A percentile compares a stretch with the other conserved stretches of the same genome.
These are phyloP conservation scores for Notocelia uddmanniana DNA, from an alignment of 2,888 invertebrate species.

Conservation along the genomic window DNA sequence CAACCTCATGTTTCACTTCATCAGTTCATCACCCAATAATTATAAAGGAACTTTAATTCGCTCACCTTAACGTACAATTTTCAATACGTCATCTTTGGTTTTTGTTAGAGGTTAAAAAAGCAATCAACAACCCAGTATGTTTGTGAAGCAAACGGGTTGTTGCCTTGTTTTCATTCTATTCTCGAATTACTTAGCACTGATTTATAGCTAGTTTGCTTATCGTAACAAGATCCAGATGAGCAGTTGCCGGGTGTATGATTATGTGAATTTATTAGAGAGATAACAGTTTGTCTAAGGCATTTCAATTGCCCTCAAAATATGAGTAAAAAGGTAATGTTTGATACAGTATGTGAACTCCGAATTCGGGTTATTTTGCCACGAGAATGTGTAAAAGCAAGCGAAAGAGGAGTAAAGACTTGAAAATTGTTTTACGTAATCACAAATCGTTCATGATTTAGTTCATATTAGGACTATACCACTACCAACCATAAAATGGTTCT, in stretches of 20 bases:
- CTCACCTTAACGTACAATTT: background rate
- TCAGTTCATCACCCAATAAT: too few species aligned
- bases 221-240: slow-evolving; percentile 8
- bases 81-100: background rate
- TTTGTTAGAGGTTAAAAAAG: background rate
- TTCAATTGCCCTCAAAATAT: background rate
- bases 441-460: too few species aligned
- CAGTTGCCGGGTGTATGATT: background rate
- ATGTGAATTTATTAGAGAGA: background rate
- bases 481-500: too few species aligned
- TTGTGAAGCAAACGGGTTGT: background rate
- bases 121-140: background rate
- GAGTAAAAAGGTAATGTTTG: too few species aligned
- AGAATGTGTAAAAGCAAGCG: too few species aligned
- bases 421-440: too few species aligned
- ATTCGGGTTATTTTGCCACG: too few species aligned
- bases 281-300: background rate
- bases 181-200: background rate
- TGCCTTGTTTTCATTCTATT: background rate
- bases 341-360: too few species aligned
- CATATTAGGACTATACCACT: too few species aligned
- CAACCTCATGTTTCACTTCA: background rate
- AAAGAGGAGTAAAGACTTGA: too few species aligned
- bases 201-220: slow-evolving; percentile 15
- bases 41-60: background rate